A percentile compares a stretch with the other conserved stretches of the same genome.
phyloP scores from a whole-genome alignment of 2,888 invertebrate genomes.

The Strigamia maritima region DNA sequence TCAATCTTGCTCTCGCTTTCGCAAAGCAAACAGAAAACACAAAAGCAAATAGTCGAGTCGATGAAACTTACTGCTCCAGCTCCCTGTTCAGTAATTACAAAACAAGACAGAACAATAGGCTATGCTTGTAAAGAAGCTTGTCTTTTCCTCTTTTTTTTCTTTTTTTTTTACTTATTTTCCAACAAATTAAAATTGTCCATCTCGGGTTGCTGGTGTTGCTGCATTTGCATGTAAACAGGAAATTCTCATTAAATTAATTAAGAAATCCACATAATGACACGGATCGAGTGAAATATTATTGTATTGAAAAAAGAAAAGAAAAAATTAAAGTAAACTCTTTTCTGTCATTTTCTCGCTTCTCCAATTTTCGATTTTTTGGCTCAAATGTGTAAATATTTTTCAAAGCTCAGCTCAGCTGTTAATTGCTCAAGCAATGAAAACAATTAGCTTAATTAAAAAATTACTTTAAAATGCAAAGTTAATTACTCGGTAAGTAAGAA shows the following conservation, averaged over 20 bases:
- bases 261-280: not conserved
- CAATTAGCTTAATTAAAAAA: slow-evolving; percentile 4
- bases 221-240: too few relatives aligned
- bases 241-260: not conserved
- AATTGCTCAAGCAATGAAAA: slow-evolving; percentile 15
- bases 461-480: slow-evolving; percentile 15
- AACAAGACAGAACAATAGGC: not conserved
- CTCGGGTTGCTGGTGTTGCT: not conserved
- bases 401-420: slow-evolving; percentile 15
- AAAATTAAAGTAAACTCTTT: not conserved
- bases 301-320: too few relatives aligned
- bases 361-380: not conserved
- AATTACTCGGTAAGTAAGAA: slow-evolving; percentile 19
- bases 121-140: too few relatives aligned
- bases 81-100: not conserved
- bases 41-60: not conserved
- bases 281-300: not conserved
- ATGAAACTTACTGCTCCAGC: not conserved
- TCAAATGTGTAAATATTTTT: not conserved
- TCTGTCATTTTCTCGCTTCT: not conserved
- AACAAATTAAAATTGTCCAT: too few relatives aligned
- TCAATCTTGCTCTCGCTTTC: not conserved
- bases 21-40: not conserved
- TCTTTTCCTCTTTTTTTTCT: not conserved
- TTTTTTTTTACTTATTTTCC: not conserved